phyloP scores from a whole-genome alignment of 2,113 vertebrate genomes.

The Notechis scutatus region DNA sequence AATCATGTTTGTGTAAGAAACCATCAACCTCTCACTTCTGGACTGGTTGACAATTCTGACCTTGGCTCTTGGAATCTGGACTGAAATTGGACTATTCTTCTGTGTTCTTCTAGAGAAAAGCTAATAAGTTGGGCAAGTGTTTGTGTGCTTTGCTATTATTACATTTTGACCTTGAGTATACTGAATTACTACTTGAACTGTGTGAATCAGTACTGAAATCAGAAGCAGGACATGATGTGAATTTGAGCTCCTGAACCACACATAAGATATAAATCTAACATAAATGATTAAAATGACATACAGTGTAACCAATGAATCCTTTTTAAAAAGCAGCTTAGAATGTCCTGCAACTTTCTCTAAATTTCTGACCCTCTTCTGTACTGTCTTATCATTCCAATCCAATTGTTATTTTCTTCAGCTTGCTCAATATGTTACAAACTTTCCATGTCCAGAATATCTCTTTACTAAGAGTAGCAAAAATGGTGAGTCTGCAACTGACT shows the following conservation, averaged over 20 bases:
- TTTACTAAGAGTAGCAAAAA: background rate
- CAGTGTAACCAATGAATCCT: background rate
- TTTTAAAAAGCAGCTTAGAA: background rate
- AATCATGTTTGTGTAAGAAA: too few species aligned
- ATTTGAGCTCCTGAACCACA: background rate
- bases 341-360: background rate
- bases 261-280: background rate
- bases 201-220: too few species aligned
- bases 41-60: too few species aligned
- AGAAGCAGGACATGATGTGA: too few species aligned
- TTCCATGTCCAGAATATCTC: background rate
- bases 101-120: too few species aligned
- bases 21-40: too few species aligned
- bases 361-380: background rate
- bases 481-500: background rate
- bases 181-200: too few species aligned
- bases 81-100: too few species aligned
- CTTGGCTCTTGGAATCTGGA: too few species aligned
- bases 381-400: background rate
- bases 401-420: background rate
- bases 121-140: too few species aligned
- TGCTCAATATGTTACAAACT: background rate
- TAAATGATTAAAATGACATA: background rate
- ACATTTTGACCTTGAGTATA: too few species aligned
- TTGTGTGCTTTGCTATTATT: too few species aligned